Evolutionary conservation across 2,888 invertebrate genomes (phyloP).

Genomic region (Clusia tigrina): DNA sequence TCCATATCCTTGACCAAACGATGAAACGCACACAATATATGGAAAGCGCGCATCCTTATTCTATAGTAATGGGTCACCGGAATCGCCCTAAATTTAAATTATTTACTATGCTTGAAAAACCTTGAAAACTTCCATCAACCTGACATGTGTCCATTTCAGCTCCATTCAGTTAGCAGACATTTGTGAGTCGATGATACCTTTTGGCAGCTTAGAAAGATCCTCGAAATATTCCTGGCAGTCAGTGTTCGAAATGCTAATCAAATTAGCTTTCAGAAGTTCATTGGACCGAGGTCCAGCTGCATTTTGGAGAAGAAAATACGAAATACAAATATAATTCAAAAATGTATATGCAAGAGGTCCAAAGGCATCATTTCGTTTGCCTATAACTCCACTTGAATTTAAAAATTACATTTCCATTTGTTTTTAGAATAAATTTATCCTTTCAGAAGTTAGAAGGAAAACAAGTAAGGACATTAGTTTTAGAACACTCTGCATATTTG

Average conservation of each 20-base stretch:
- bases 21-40: slow-evolving; percentile 44
- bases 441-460: too few relatives aligned
- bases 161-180: not conserved
- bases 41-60: slow-evolving; percentile 12
- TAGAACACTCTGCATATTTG: too few relatives aligned
- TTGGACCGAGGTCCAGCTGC: too few relatives aligned
- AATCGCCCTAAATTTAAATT: slow-evolving; percentile 36
- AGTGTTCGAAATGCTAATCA: not conserved
- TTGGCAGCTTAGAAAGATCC: not conserved
- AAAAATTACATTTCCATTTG: too few relatives aligned
- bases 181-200: not conserved
- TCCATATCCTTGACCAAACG: slow-evolving; percentile 45
- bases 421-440: too few relatives aligned
- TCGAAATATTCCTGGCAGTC: not conserved
- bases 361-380: too few relatives aligned
- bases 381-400: too few relatives aligned
- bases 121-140: too few relatives aligned
- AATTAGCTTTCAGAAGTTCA: not conserved
- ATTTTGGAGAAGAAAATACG: too few relatives aligned
- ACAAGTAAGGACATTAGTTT: too few relatives aligned
- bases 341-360: too few relatives aligned
- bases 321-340: too few relatives aligned
- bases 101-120: not conserved
- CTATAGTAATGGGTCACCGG: slow-evolving; percentile 18
- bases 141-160: not conserved